A percentile compares a stretch with the other conserved stretches of the same genome.
phyloP scores from a whole-genome alignment of 37 sponge, comb jelly and placozoan genomes.

The Ianthella basta region DNA sequence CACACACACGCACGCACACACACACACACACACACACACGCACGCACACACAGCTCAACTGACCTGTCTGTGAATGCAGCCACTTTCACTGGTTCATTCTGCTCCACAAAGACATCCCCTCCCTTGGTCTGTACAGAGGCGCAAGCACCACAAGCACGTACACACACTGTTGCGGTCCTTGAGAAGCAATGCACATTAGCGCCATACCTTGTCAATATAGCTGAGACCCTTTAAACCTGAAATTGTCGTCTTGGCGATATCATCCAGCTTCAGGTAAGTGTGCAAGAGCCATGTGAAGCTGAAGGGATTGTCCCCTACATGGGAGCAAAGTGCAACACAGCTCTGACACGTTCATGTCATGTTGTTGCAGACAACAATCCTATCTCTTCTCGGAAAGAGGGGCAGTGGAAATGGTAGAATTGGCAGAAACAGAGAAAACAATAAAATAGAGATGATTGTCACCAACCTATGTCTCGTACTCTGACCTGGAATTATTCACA shows the following conservation, averaged over 20 bases:
- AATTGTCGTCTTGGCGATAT: conserved; percentile 76
- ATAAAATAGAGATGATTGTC: too few relatives aligned
- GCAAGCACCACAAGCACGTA: not conserved
- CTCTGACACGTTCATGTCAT: not conserved
- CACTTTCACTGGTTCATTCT: conserved; percentile 55
- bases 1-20: not conserved
- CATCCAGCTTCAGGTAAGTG: conserved; percentile 81
- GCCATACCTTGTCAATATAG: conserved; percentile 80
- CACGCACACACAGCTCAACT: not conserved
- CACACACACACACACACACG: not conserved
- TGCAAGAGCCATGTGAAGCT: conserved; percentile 87
- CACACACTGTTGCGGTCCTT: not conserved
- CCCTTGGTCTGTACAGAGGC: conserved; percentile 40
- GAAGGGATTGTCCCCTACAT: conserved; percentile 61
- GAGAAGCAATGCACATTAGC: not conserved
- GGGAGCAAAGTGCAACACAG: not conserved
- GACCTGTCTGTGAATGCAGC: conserved; percentile 75
- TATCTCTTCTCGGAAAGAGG: too few relatives aligned
- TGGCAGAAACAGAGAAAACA: too few relatives aligned
- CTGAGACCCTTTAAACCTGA: conserved; percentile 74
- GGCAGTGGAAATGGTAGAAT: too few relatives aligned
- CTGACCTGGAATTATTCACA: too few relatives aligned
- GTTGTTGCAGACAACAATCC: too few relatives aligned
- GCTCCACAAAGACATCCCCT: conserved; percentile 47
- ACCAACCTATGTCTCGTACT: too few relatives aligned